phyloP scores from a whole-genome alignment of 2,888 invertebrate species.

The Dorcus parallelipipedus region DNA sequence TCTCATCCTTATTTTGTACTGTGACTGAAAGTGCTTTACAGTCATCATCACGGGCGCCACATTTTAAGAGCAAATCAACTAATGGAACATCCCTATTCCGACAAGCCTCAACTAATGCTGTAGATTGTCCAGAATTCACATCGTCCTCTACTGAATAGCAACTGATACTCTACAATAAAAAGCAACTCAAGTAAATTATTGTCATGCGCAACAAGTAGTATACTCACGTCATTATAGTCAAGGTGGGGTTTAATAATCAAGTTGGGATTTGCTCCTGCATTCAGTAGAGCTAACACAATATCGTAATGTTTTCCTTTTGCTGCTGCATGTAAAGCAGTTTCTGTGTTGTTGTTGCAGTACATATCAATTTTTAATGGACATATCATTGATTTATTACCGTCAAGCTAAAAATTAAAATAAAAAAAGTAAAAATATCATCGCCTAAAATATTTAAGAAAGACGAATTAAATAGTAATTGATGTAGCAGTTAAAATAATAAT shows the following conservation, averaged over 20 bases:
- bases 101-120: conserved; percentile 68
- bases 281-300: conserved; percentile 66
- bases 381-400: conserved; percentile 50
- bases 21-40: conserved; percentile 78
- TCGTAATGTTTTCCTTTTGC: conserved; percentile 73
- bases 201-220: background rate
- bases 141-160: conserved; percentile 51
- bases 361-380: conserved; percentile 72
- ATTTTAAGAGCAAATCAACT: conserved; percentile 72
- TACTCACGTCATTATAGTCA: conserved; percentile 46
- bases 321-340: conserved; percentile 81
- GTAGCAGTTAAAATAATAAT: too few species aligned
- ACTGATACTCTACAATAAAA: conserved; percentile 34
- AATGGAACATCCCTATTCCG: conserved; percentile 64
- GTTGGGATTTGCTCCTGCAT: conserved; percentile 81
- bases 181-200: background rate
- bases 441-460: background rate
- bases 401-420: conserved; percentile 20
- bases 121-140: conserved; percentile 50
- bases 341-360: conserved; percentile 71
- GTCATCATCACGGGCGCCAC: conserved; percentile 85
- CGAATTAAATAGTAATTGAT: too few species aligned
- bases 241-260: conserved; percentile 58
- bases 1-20: conserved; percentile 69
- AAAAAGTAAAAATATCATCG: background rate